Conservation (phyloP, 2,888 invertebrate species). For the Timema podura region DNA sequence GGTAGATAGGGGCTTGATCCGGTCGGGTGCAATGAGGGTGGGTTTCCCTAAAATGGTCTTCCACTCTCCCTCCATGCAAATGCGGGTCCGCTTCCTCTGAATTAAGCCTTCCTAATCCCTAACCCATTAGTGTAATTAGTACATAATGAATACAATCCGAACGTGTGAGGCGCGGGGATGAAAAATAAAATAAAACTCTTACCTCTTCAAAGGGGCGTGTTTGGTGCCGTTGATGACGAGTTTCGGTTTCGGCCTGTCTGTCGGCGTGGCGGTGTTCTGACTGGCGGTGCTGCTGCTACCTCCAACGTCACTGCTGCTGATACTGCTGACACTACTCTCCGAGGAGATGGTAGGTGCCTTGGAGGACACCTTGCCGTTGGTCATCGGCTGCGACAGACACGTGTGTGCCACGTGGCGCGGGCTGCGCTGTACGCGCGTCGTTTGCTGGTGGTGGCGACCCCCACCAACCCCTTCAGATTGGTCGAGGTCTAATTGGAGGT, state of each 20-base stretch:
- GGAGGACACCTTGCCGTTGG: slow-evolving; percentile 27
- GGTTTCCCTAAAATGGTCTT: no score
- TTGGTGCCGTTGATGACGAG: slow-evolving; percentile 65
- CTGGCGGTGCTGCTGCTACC: slow-evolving; percentile 51
- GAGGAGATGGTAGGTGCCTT: slow-evolving; percentile 39
- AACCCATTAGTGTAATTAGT: no score
- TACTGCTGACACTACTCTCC: slow-evolving; percentile 65
- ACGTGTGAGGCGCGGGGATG: no score
- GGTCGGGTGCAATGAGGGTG: no score
- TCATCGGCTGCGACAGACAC: neutral
- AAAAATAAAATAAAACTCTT: slow-evolving; percentile 36
- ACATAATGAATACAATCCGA: no score
- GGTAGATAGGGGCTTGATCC: no score
- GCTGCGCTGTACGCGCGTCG: neutral
- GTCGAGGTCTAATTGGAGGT: slow-evolving; percentile 51
- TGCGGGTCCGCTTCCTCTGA: no score
- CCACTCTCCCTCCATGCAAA: no score
- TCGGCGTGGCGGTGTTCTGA: slow-evolving; percentile 47
- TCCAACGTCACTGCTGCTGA: slow-evolving; percentile 59
- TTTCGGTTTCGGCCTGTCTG: slow-evolving; percentile 63
- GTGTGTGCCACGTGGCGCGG: slow-evolving; percentile 6
- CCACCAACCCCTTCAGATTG: slow-evolving; percentile 16
- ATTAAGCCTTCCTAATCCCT: no score
- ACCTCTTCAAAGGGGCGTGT: slow-evolving; percentile 70
- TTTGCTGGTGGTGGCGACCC: slow-evolving; percentile 2